These are phyloP conservation scores for Epizoanthus rinbou DNA, from an alignment of 92 coral and sea anemone species.

Conservation along the genomic window DNA sequence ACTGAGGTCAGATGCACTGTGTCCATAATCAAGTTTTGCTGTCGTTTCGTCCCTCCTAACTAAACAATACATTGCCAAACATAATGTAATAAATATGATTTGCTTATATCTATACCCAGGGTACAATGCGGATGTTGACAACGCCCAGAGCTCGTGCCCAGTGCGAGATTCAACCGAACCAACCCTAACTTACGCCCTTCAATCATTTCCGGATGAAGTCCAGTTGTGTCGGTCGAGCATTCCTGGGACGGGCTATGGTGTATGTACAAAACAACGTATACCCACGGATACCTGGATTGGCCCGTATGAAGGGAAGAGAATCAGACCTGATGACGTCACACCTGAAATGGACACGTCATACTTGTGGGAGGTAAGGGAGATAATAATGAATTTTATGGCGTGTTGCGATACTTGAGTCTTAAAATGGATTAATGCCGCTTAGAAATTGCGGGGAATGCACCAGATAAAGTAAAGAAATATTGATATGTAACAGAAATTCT, in stretches of 20 bases:
- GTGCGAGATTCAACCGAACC: background rate
- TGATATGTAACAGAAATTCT: too few species aligned
- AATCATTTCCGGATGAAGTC: conserved; percentile 91
- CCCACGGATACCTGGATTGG: conserved; percentile 99
- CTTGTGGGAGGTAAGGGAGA: conserved; percentile 91
- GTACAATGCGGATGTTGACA: background rate
- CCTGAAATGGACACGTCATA: conserved; percentile 73
- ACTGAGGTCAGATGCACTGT: too few species aligned
- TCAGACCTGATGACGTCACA: conserved; percentile 67
- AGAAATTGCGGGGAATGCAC: background rate
- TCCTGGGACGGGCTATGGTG: conserved; percentile 89
- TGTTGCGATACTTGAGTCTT: background rate
- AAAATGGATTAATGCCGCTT: background rate
- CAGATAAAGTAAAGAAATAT: background rate
- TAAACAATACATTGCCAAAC: too few species aligned
- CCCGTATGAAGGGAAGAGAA: conserved; percentile 90
- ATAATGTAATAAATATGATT: background rate
- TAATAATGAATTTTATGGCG: background rate
- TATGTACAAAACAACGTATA: conserved; percentile 81
- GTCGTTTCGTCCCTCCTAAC: too few species aligned
- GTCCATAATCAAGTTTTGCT: too few species aligned
- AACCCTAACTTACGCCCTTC: conserved; percentile 69
- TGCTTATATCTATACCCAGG: background rate
- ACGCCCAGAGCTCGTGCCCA: background rate
- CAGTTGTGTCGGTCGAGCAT: conserved; percentile 84